Evolutionary conservation across 2,888 invertebrate genomes (phyloP).

Genomic region (Amiota communis): DNA sequence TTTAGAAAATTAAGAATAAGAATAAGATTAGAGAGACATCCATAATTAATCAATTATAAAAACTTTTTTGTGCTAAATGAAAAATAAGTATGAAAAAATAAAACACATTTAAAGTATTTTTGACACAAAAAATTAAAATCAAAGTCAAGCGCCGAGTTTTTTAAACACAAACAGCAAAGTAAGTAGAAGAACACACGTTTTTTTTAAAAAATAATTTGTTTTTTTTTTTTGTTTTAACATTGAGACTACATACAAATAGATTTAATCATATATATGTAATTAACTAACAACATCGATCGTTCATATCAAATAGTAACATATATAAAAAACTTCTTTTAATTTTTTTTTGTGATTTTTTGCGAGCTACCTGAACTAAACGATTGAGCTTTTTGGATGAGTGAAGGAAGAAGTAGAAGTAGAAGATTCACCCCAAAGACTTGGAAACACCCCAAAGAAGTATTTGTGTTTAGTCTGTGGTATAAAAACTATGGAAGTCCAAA

Average conservation of each 20-base stretch:
- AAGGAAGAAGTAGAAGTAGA: not conserved
- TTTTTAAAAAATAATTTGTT: not conserved
- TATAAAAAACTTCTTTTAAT: not conserved
- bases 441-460: not conserved
- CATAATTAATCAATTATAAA: no score
- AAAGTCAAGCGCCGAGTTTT: not conserved
- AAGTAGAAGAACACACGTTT: not conserved
- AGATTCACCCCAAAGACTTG: not conserved
- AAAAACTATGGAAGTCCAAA: constrained; percentile 72
- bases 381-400: constrained; percentile 7
- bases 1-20: no score
- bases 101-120: no score
- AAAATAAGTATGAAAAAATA: constrained; percentile 6
- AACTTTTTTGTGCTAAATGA: not conserved
- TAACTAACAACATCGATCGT: constrained; percentile 14
- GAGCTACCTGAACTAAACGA: constrained; percentile 12
- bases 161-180: not conserved
- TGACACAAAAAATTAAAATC: no score
- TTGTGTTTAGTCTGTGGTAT: constrained; percentile 42
- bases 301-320: not conserved
- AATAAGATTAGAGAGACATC: no score
- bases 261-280: not conserved
- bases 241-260: constrained; percentile 17
- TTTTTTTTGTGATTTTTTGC: not conserved
- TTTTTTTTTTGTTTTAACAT: constrained; percentile 16